A percentile compares a stretch with the other conserved stretches of the same genome.
phyloP scores from a whole-genome alignment of 2,113 vertebrate species.

The Onychostruthus taczanowskii region DNA sequence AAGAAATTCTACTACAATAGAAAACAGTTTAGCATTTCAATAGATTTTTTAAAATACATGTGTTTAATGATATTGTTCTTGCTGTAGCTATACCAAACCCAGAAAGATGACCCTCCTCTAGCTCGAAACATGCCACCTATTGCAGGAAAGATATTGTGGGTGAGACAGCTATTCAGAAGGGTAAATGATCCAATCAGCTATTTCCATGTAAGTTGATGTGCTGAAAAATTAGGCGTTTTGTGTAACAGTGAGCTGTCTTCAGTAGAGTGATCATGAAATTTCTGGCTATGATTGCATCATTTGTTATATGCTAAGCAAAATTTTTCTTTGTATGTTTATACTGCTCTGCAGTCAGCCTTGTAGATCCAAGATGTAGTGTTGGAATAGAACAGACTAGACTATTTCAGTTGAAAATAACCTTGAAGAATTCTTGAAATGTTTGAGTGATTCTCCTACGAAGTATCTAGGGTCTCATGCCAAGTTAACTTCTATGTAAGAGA shows the following conservation, averaged over 20 bases:
- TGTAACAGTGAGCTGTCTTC: neutral
- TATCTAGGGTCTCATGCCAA: neutral
- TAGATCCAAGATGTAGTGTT: neutral
- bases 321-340: neutral
- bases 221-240: neutral
- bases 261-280: neutral
- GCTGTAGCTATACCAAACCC: slow-evolving; percentile 72
- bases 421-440: neutral
- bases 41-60: neutral
- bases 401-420: neutral
- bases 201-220: slow-evolving; percentile 76
- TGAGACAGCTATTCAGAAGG: slow-evolving; percentile 78
- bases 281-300: neutral
- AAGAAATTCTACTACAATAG: neutral
- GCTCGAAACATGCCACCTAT: slow-evolving; percentile 80
- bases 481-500: neutral
- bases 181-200: slow-evolving; percentile 81
- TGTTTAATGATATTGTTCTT: neutral
- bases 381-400: neutral
- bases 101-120: slow-evolving; percentile 79
- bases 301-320: neutral
- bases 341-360: neutral
- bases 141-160: slow-evolving; percentile 83
- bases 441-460: neutral
- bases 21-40: neutral